Percentiles rank a stretch among this genome's conserved stretches.
Evolutionary conservation across 1,140 invertebrate genomes (phyloP).

Genomic region (Aphidius ervi): DNA sequence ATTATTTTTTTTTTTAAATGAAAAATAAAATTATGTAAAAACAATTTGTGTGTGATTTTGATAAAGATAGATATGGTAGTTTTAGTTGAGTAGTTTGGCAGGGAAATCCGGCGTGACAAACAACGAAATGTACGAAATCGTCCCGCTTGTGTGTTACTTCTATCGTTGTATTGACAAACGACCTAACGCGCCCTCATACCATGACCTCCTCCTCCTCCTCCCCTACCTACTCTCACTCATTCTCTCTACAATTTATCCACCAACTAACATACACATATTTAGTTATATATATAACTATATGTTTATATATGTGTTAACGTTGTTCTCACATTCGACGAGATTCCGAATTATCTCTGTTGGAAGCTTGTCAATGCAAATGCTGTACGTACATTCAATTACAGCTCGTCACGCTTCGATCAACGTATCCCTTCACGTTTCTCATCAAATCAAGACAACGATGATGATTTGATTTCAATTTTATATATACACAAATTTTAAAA

Average conservation of each 20-base stretch:
- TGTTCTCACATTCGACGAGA: conserved; percentile 46
- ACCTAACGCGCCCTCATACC: conserved; percentile 44
- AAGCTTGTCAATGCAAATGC: conserved; percentile 54
- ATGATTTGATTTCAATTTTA: no score
- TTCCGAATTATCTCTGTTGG: conserved; percentile 53
- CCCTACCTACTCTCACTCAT: conserved; percentile 1
- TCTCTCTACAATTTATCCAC: conserved; percentile 20
- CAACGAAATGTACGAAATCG: conserved; percentile 12
- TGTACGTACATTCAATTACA: conserved; percentile 52
- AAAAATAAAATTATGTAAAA: no score
- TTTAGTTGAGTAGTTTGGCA: background rate
- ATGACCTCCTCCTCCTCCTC: background rate
- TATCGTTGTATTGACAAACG: conserved; percentile 52
- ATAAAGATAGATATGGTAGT: no score
- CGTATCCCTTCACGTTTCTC: conserved; percentile 21
- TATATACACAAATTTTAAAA: no score
- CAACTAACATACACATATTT: no score
- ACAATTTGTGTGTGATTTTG: no score
- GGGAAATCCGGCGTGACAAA: conserved; percentile 21
- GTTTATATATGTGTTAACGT: no score
- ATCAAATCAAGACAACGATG: no score
- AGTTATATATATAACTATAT: no score
- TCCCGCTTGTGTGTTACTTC: conserved; percentile 9
- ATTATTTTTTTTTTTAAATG: no score
- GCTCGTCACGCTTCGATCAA: conserved; percentile 52